Evolutionary conservation across 2,888 invertebrate genomes (phyloP).

Genomic region (Tachystola acroxantha): DNA sequence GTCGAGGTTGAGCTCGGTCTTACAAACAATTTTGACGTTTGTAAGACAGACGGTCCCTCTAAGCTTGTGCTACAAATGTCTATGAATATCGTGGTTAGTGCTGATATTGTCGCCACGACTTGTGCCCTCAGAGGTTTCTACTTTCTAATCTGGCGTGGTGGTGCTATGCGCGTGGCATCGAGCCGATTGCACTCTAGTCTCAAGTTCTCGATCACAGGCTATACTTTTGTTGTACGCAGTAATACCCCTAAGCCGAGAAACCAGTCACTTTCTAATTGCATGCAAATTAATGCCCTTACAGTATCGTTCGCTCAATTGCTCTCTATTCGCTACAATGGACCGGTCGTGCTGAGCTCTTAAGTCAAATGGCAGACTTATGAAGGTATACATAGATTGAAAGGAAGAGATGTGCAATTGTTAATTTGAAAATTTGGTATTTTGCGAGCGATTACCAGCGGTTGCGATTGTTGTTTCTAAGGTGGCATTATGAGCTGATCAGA

Average conservation of each 20-base stretch:
- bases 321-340: constrained; percentile 5
- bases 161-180: constrained; percentile 51
- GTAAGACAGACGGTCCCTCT: no score
- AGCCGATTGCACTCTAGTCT: constrained; percentile 42
- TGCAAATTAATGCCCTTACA: constrained; percentile 31
- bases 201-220: constrained; percentile 39
- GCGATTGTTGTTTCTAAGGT: no score
- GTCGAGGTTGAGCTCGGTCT: no score
- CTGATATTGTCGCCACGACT: constrained; percentile 30
- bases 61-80: no score
- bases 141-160: constrained; percentile 64
- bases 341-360: neutral
- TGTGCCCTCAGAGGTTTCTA: constrained; percentile 50
- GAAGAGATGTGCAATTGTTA: no score
- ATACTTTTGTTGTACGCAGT: constrained; percentile 53
- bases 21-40: no score
- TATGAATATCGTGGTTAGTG: no score
- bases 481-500: no score
- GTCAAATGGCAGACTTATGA: no score
- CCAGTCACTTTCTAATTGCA: constrained; percentile 53
- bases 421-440: no score
- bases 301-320: constrained; percentile 14
- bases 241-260: constrained; percentile 39
- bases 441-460: no score
- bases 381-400: no score